These are phyloP conservation scores for Agriopis marginaria DNA, from an alignment of 2,888 invertebrate species.

Conservation along the genomic window DNA sequence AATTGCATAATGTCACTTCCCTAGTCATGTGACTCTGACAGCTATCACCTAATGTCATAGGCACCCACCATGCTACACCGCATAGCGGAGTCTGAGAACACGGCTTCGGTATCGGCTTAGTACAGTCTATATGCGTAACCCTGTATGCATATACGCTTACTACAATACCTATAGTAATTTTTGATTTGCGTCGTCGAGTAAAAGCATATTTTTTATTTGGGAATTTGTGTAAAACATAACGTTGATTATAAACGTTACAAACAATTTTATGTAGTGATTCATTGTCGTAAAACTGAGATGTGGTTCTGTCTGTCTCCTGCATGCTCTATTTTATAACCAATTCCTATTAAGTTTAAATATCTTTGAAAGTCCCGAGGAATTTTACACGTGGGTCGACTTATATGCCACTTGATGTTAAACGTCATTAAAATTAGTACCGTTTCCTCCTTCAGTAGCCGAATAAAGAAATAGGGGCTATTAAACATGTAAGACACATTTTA, in stretches of 20 bases:
- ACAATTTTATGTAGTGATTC: not conserved
- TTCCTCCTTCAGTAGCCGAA: conserved; percentile 71
- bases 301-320: conserved; percentile 11
- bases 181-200: not conserved
- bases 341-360: conserved; percentile 37
- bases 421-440: conserved; percentile 62
- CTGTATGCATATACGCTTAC: too few relatives aligned
- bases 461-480: conserved; percentile 72
- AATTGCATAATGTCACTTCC: too few relatives aligned
- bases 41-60: too few relatives aligned
- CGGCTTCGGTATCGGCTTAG: too few relatives aligned
- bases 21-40: too few relatives aligned
- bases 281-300: conserved; percentile 14
- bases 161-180: too few relatives aligned
- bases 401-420: conserved; percentile 60
- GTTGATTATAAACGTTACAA: conserved; percentile 1
- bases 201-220: not conserved
- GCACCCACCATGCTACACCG: too few relatives aligned
- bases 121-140: too few relatives aligned
- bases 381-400: conserved; percentile 47
- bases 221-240: not conserved
- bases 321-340: conserved; percentile 35
- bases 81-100: too few relatives aligned
- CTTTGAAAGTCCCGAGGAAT: conserved; percentile 38
- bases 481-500: conserved; percentile 72